Evolutionary conservation across 1,140 invertebrate genomes (phyloP).

Genomic region (Heliconius himera): DNA sequence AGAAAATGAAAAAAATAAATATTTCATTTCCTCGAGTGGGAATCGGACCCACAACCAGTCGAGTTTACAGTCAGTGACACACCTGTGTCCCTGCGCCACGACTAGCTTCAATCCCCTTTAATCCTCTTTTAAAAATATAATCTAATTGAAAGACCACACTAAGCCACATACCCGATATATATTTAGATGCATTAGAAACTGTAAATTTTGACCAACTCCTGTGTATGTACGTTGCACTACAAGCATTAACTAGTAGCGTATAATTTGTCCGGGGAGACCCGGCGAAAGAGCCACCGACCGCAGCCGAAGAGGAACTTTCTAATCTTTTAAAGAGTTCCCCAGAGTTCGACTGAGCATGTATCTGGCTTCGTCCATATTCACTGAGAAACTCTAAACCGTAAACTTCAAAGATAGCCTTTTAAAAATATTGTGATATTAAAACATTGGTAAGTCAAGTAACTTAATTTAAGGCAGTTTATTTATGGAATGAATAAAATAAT

Average conservation of each 20-base stretch:
- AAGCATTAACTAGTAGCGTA: conserved; percentile 3
- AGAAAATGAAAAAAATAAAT: too few species aligned
- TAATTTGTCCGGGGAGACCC: conserved; percentile 7
- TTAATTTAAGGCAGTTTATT: not conserved
- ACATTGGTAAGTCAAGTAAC: not conserved
- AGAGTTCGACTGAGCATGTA: conserved; percentile 11
- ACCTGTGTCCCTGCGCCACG: too few species aligned
- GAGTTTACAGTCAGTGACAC: too few species aligned
- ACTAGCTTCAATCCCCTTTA: too few species aligned
- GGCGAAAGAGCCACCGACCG: not conserved
- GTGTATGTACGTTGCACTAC: not conserved
- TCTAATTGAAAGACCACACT: not conserved
- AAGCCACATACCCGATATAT: not conserved
- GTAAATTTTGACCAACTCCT: not conserved
- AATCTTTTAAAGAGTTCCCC: conserved; percentile 7
- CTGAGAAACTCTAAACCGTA: not conserved
- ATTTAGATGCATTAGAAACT: not conserved
- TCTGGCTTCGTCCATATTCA: conserved; percentile 15
- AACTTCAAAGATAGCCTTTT: conserved; percentile 6
- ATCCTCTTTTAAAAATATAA: not conserved
- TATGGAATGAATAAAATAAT: not conserved
- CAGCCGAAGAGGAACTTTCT: conserved; percentile 8
- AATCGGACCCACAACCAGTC: too few species aligned
- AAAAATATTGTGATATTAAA: conserved; percentile 9
- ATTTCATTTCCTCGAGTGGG: too few species aligned